A percentile compares a stretch with the other conserved stretches of the same genome.
Conservation (phyloP, 2,797 vertebrate species). For the Sylvilagus floridanus region DNA sequence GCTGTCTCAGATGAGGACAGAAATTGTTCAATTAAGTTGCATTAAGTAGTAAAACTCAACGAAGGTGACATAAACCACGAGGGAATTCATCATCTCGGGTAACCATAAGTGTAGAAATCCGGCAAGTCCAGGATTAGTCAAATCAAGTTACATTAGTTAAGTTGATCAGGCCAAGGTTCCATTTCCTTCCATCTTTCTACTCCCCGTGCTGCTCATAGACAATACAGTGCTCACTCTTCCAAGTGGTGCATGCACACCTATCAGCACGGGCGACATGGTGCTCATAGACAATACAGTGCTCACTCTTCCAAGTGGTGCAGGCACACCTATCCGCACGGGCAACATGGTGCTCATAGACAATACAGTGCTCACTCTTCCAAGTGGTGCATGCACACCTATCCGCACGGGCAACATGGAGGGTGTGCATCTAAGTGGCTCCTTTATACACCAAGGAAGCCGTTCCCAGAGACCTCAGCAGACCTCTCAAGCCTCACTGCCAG, state of each 20-base stretch:
- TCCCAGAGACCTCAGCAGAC: background rate
- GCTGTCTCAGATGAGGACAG: background rate
- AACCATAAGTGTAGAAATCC: background rate
- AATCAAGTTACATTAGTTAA: background rate
- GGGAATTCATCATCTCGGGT: background rate
- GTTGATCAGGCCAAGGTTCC: background rate
- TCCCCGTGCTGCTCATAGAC: background rate
- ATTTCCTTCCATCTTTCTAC: background rate
- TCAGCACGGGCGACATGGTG: no score
- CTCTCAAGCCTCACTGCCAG: background rate
- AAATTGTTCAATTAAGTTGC: background rate
- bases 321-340: background rate
- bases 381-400: background rate
- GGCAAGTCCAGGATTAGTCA: background rate
- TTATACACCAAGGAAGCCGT: background rate
- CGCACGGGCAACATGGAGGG: rapidly evolving
- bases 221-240: rapidly evolving
- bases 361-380: rapidly evolving
- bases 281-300: background rate
- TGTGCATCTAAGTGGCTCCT: background rate
- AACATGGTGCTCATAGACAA: background rate
- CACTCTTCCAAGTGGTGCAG: background rate
- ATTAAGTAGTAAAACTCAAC: background rate
- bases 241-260: background rate
- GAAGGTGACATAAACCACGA: background rate